These are phyloP conservation scores for Ranitomeya imitator DNA, from an alignment of 2,113 vertebrate species.

Conservation along the genomic window DNA sequence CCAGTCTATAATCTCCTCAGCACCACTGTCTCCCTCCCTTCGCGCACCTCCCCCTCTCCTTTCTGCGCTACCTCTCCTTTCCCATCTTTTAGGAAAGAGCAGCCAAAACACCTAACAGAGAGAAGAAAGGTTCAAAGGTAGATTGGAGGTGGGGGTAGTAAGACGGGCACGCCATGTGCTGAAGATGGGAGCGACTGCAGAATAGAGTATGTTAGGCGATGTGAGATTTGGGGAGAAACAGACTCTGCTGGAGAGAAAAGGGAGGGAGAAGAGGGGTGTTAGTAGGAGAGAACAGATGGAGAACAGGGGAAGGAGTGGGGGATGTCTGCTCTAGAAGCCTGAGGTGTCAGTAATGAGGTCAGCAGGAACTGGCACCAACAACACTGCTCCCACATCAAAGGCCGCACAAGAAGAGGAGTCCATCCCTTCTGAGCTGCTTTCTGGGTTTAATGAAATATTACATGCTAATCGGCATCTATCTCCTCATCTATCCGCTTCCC, in stretches of 20 bases:
- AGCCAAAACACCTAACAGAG: conserved; percentile 9
- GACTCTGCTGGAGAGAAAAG: conserved; percentile 2
- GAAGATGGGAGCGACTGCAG: conserved; percentile 23
- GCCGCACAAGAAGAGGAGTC: conserved; percentile 26
- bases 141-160: neutral
- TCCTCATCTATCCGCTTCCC: neutral
- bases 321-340: conserved; percentile 39
- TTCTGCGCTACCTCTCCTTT: conserved; percentile 22
- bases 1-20: conserved; percentile 43
- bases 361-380: conserved; percentile 49
- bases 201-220: neutral
- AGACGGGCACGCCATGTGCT: neutral
- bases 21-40: conserved; percentile 25
- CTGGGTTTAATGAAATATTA: conserved; percentile 34
- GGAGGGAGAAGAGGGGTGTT: conserved; percentile 2
- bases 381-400: conserved; percentile 49
- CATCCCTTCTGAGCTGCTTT: conserved; percentile 21
- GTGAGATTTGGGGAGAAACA: conserved; percentile 9
- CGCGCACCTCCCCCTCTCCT: conserved; percentile 19
- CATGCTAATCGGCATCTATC: conserved; percentile 21
- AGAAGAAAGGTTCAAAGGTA: conserved; percentile 17
- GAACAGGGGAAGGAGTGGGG: conserved; percentile 48
- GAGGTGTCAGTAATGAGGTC: conserved; percentile 53
- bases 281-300: conserved; percentile 47
- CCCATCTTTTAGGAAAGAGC: conserved; percentile 8